These are phyloP conservation scores for Hololepta plana DNA, from an alignment of 2,888 invertebrate species.

Conservation along the genomic window DNA sequence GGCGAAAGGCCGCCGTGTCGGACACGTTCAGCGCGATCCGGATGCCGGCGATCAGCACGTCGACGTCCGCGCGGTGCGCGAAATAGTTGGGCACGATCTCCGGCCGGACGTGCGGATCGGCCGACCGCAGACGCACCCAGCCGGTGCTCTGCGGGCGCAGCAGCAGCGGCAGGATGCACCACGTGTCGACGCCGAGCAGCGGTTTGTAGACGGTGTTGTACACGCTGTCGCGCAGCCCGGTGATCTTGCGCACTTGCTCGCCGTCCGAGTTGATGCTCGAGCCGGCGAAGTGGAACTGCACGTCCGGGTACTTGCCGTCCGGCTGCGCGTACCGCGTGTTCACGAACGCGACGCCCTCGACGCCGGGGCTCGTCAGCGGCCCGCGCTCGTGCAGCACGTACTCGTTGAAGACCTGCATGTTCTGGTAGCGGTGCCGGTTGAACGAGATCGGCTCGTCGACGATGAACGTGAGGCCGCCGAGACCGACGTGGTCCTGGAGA, in stretches of 20 bases:
- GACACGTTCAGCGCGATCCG: slow-evolving; percentile 66
- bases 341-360: slow-evolving; percentile 75
- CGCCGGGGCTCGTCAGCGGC: slow-evolving; percentile 61
- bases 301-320: slow-evolving; percentile 61
- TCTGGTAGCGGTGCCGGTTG: slow-evolving; percentile 59
- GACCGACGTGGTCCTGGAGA: slow-evolving; percentile 74
- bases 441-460: slow-evolving; percentile 66
- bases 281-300: slow-evolving; percentile 75
- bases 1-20: slow-evolving; percentile 60
- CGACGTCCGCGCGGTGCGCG: slow-evolving; percentile 63
- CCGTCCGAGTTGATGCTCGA: slow-evolving; percentile 73
- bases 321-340: slow-evolving; percentile 74
- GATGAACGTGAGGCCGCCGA: slow-evolving; percentile 69
- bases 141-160: slow-evolving; percentile 79
- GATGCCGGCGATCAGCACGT: slow-evolving; percentile 67
- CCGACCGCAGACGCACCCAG: slow-evolving; percentile 63
- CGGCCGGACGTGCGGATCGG: slow-evolving; percentile 67
- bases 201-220: slow-evolving; percentile 78
- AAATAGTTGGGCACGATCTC: slow-evolving; percentile 87
- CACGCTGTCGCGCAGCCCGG: slow-evolving; percentile 58
- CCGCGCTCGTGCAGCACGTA: slow-evolving; percentile 67
- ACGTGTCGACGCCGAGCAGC: slow-evolving; percentile 57
- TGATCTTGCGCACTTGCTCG: slow-evolving; percentile 47
- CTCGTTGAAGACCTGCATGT: slow-evolving; percentile 57
- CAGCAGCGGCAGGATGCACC: slow-evolving; percentile 65